A percentile compares a stretch with the other conserved stretches of the same genome.
These are phyloP conservation scores for Sparidentex hasta DNA, from an alignment of 2,797 vertebrate genomes.

Conservation along the genomic window DNA sequence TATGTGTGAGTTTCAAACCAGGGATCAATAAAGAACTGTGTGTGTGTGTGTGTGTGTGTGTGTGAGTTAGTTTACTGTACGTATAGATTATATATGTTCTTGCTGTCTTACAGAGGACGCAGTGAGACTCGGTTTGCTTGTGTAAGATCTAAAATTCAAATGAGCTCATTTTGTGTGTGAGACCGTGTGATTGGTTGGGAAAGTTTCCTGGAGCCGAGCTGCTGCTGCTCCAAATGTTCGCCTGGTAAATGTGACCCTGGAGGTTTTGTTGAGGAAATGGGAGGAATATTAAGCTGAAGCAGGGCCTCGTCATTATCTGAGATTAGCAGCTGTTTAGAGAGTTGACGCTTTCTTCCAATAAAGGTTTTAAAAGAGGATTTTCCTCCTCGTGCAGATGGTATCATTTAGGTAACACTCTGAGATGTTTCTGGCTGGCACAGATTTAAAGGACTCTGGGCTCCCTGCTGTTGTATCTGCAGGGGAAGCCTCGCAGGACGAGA, in stretches of 20 bases:
- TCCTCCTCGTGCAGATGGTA: neutral
- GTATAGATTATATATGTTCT: neutral
- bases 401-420: slow-evolving; percentile 22
- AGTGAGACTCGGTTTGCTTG: neutral
- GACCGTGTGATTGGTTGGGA: neutral
- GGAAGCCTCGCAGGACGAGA: neutral
- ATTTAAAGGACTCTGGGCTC: neutral
- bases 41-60: too few species aligned
- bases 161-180: neutral
- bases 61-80: too few species aligned
- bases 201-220: too few species aligned
- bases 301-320: slow-evolving; percentile 3
- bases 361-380: slow-evolving; percentile 12
- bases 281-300: neutral
- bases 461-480: neutral
- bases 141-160: neutral
- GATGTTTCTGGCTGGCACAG: slow-evolving; percentile 6
- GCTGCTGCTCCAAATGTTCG: neutral
- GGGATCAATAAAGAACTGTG: too few species aligned
- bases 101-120: neutral
- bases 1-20: too few species aligned
- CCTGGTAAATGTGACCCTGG: neutral
- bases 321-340: slow-evolving; percentile 32
- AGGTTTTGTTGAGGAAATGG: neutral
- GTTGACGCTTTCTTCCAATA: neutral